A percentile compares a stretch with the other conserved stretches of the same genome.
Evolutionary conservation across 64 coral and sea anemone species (phyloP).

Genomic region (Montipora sp.): DNA sequence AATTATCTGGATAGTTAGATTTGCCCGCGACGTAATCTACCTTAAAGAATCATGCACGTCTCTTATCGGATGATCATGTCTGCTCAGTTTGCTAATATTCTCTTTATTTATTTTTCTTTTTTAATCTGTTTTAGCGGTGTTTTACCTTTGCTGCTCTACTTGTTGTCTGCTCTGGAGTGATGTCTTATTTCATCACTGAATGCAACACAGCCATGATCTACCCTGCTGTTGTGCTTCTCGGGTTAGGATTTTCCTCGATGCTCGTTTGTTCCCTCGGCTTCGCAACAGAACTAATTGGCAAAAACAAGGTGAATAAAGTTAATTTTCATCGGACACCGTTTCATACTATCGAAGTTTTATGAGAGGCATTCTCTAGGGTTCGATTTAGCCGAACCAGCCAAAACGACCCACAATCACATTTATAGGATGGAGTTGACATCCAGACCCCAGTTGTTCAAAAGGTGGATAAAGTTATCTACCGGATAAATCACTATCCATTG

Average conservation of each 20-base stretch:
- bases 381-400: no score
- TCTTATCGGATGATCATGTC: background rate
- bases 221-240: background rate
- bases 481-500: no score
- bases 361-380: no score
- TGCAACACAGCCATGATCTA: background rate
- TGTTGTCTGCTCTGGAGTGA: background rate
- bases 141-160: background rate
- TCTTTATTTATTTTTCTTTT: background rate
- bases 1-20: no score
- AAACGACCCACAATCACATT: no score
- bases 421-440: no score
- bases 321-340: background rate
- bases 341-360: no score
- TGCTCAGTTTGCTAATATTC: no score
- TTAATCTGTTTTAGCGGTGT: background rate
- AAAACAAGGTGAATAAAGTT: background rate
- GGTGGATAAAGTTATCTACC: no score
- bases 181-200: slow-evolving; percentile 7
- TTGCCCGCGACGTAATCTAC: no score
- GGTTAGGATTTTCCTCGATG: slow-evolving; percentile 4
- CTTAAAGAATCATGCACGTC: background rate
- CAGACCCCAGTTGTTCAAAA: no score
- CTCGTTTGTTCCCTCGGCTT: slow-evolving; percentile 1
- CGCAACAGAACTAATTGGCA: slow-evolving; percentile 9